A percentile compares a stretch with the other conserved stretches of the same genome.
Conservation (phyloP, 92 coral and sea anemone genomes). For the Micromussa lordhowensis region DNA sequence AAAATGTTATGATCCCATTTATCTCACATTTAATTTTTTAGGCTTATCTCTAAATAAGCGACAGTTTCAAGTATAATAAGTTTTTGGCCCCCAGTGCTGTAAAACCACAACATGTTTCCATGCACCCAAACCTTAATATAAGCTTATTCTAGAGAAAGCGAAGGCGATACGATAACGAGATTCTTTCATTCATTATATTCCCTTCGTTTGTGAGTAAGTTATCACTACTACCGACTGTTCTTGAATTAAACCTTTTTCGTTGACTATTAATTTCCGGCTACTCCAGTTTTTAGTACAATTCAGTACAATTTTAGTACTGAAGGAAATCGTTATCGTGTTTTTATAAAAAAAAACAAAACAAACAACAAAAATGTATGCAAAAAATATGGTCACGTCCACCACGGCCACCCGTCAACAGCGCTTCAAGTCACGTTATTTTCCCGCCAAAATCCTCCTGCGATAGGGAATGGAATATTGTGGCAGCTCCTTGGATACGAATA, state of each 20-base stretch:
- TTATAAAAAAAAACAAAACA: too few relatives aligned
- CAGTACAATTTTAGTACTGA: too few relatives aligned
- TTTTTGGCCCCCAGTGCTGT: not conserved
- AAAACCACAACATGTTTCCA: not conserved
- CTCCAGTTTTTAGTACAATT: not conserved
- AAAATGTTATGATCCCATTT: not conserved
- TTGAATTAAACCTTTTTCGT: not conserved
- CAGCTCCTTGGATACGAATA: not conserved
- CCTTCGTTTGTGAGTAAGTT: not conserved
- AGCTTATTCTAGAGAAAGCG: not conserved
- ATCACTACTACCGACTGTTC: not conserved
- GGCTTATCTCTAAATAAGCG: not conserved
- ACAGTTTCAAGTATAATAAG: not conserved
- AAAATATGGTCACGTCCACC: conserved; percentile 5
- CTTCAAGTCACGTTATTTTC: not conserved
- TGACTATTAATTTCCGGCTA: not conserved
- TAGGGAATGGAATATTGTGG: not conserved
- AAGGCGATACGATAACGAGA: not conserved
- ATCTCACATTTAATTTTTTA: not conserved
- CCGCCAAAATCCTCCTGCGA: conserved; percentile 17
- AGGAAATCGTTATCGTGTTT: not conserved
- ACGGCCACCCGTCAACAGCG: not conserved
- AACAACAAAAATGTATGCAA: not conserved
- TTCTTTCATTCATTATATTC: not conserved
- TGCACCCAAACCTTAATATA: not conserved